Percentiles rank a stretch among this genome's conserved stretches.
Evolutionary conservation across 2,888 invertebrate species (phyloP).

Genomic region (Frankliniella intonsa): DNA sequence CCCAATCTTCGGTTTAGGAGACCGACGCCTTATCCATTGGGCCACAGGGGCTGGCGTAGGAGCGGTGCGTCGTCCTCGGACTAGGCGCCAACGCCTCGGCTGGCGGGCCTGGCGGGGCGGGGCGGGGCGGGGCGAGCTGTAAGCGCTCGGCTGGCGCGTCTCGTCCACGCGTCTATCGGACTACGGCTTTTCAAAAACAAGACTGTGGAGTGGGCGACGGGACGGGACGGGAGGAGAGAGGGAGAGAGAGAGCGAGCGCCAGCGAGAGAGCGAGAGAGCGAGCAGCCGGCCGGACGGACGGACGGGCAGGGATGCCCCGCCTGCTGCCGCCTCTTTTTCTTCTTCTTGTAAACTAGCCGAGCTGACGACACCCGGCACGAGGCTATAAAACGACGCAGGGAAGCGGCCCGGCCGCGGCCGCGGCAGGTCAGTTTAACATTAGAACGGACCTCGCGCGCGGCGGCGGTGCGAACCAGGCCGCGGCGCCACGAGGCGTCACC

Average conservation of each 20-base stretch:
- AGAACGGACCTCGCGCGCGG: background rate
- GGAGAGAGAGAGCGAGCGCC: background rate
- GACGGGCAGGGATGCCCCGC: background rate
- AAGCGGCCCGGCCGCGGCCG: background rate
- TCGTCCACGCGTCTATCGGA: conserved; percentile 4
- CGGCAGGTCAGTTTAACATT: background rate
- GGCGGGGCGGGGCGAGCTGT: background rate
- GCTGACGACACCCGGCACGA: background rate
- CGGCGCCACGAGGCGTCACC: too few relatives aligned
- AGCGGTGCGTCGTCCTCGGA: background rate
- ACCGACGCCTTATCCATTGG: conserved; percentile 24
- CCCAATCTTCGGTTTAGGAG: conserved; percentile 19
- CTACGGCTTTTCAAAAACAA: conserved; percentile 10
- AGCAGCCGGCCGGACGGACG: background rate
- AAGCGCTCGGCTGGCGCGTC: background rate
- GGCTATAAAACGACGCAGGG: background rate
- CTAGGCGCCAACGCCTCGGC: background rate
- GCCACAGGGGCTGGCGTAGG: conserved; percentile 5
- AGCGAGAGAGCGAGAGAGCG: background rate
- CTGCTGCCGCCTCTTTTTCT: background rate
- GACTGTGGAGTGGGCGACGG: background rate
- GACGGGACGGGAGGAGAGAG: background rate
- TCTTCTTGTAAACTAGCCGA: background rate
- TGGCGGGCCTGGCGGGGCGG: background rate
- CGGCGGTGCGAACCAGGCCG: background rate